Conservation (phyloP, 2,797 vertebrate genomes). For the Alfaro cultratus region DNA sequence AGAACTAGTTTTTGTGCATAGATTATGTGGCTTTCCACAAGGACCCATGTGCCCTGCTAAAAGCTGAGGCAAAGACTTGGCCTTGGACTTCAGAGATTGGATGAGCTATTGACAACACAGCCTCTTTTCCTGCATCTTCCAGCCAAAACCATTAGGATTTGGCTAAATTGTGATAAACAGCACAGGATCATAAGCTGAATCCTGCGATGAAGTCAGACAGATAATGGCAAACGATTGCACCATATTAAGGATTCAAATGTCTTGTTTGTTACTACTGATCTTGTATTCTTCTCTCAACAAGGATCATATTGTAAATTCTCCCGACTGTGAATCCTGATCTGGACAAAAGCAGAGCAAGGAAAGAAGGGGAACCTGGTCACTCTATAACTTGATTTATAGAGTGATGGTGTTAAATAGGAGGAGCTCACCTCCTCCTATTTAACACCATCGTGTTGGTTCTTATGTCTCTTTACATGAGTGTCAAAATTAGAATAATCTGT, state of each 20-base stretch:
- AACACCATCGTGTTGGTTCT: constrained; percentile 31
- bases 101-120: constrained; percentile 46
- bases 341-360: constrained; percentile 50
- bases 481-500: constrained; percentile 63
- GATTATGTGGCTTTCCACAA: constrained; percentile 22
- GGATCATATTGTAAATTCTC: constrained; percentile 42
- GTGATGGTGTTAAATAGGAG: no score
- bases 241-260: constrained; percentile 50
- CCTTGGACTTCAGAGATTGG: constrained; percentile 51
- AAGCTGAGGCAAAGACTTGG: constrained; percentile 47
- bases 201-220: constrained; percentile 58
- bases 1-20: constrained; percentile 30
- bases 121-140: constrained; percentile 15
- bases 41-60: constrained; percentile 36
- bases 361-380: constrained; percentile 22
- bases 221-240: constrained; percentile 60
- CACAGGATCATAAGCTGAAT: constrained; percentile 38
- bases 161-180: constrained; percentile 51
- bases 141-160: constrained; percentile 63
- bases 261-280: constrained; percentile 58
- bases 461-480: constrained; percentile 63
- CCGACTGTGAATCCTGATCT: constrained; percentile 34
- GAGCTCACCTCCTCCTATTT: constrained; percentile 18
- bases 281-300: constrained; percentile 48
- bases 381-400: no score